Evolutionary conservation across 2,888 invertebrate species (phyloP), one percentile per base, ranked within the genome.

Genomic region (Sceliomorpha sp.): DNA sequence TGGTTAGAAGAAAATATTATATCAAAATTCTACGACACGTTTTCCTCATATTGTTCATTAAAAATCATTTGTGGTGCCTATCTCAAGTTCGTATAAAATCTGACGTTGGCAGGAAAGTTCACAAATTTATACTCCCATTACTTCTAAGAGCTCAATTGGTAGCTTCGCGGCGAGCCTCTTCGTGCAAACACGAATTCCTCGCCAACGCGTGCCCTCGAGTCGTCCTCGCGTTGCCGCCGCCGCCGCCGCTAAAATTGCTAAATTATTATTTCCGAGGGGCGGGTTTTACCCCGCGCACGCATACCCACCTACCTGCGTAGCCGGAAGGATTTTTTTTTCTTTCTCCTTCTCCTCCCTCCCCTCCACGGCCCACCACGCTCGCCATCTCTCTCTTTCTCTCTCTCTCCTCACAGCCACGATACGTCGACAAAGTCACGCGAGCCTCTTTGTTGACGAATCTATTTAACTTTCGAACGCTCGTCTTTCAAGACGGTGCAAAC

Each of bases 131-230:
- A n/a, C n/a, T n/a, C n/a, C n/a, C n/a, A n/a, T n/a, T n/a, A n/a
- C n/a, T n/a, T n/a, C n/a, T n/a, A n/a, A n/a, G n/a, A n/a, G n/a
- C n/a, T n/a, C n/a, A n/a, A n/a, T n/a, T n/a, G n/a, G n/a, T n/a
- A n/a, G n/a, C n/a, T n/a, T n/a, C 20, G 20, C 5, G 20, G 3
- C 20, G 20, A 2, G 20, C 5, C 20, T 20, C 5, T 20, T 45
- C 31, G 42, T 34, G 34, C 24, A 42, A 40, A 5, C 62, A 51
- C 63, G 48, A 64, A 72, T 72, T 64, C 64, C 68, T 63, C 55
- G 48, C 59, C 56, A 68, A 62, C 72, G 44, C 66, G 72, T 72
- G 20, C 20, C 72, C 62, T 55, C 45, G 13, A 55, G 70, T 42
- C 53, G 31, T 58, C 63, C 59, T 31, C 24, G 39, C n/a, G n/a